phyloP scores from a whole-genome alignment of 2,797 vertebrate genomes.

The Gymnocypris eckloni region DNA sequence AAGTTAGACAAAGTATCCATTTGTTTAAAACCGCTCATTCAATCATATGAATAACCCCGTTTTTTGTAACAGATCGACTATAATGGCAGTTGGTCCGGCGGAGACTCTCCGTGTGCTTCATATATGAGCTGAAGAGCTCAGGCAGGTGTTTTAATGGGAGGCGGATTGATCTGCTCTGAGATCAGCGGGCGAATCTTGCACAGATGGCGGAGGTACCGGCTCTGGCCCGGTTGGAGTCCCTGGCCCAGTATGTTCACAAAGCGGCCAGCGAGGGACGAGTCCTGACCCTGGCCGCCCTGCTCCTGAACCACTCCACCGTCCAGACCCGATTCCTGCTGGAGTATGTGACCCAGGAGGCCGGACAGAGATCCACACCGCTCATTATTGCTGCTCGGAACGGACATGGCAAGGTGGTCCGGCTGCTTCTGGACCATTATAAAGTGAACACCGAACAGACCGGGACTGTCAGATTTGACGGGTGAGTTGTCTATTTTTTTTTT shows the following conservation, averaged over 20 bases:
- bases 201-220: slow-evolving; percentile 72
- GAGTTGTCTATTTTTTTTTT: slow-evolving; percentile 62
- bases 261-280: slow-evolving; percentile 96
- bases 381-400: slow-evolving; percentile 96
- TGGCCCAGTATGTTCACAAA: slow-evolving; percentile 94
- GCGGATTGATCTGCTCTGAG: slow-evolving; percentile 71
- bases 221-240: slow-evolving; percentile 86
- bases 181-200: slow-evolving; percentile 74
- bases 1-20: not conserved
- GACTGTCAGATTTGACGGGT: slow-evolving; percentile 96
- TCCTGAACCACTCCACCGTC: slow-evolving; percentile 90
- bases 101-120: slow-evolving; percentile 54
- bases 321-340: slow-evolving; percentile 89
- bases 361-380: slow-evolving; percentile 93
- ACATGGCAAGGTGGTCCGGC: slow-evolving; percentile 93
- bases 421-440: slow-evolving; percentile 93
- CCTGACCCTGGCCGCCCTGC: slow-evolving; percentile 94
- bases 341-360: slow-evolving; percentile 89
- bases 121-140: slow-evolving; percentile 59
- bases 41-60: not conserved
- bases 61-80: not conserved
- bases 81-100: not conserved
- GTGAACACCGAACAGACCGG: slow-evolving; percentile 96
- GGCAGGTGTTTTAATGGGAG: slow-evolving; percentile 78
- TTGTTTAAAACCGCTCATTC: not conserved